Percentiles rank a stretch among this genome's conserved stretches.
phyloP scores from a whole-genome alignment of 2,888 invertebrate species.

The Nephrotoma appendiculata region DNA sequence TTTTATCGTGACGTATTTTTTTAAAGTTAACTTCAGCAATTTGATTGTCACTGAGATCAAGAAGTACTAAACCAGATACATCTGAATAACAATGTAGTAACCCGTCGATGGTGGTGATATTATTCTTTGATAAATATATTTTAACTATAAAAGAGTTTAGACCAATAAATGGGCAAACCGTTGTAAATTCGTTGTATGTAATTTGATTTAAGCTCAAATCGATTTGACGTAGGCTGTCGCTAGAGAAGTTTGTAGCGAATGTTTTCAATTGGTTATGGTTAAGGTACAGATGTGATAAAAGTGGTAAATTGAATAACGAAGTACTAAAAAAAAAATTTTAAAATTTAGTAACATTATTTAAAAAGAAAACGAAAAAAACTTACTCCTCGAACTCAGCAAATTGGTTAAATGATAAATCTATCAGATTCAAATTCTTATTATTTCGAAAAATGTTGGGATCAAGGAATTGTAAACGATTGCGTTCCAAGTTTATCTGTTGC shows the following conservation, averaged over 20 bases:
- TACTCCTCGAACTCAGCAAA: not conserved
- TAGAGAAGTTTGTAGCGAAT: not conserved
- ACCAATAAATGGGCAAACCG: not conserved
- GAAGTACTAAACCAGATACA: not conserved
- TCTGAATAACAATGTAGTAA: not conserved
- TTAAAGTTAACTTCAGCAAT: not conserved
- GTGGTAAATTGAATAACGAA: not conserved
- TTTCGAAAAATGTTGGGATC: not conserved
- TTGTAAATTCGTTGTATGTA: not conserved
- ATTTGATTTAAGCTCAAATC: not conserved
- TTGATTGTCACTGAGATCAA: not conserved
- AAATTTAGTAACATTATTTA: not conserved
- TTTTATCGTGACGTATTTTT: not conserved
- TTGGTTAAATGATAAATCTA: not conserved
- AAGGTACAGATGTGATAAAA: not conserved
- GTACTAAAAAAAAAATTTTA: not conserved
- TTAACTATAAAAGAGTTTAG: not conserved
- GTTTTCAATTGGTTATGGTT: not conserved
- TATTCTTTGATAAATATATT: not conserved
- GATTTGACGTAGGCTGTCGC: not conserved
- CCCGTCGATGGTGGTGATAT: not conserved
- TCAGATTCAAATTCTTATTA: not conserved
- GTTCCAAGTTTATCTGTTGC: not conserved
- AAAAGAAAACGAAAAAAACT: not conserved
- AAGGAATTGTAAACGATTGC: not conserved